Percentiles rank a stretch among this genome's conserved stretches.
phyloP scores from a whole-genome alignment of 2,888 invertebrate genomes.

The Mongoloraphidia duomilia region DNA sequence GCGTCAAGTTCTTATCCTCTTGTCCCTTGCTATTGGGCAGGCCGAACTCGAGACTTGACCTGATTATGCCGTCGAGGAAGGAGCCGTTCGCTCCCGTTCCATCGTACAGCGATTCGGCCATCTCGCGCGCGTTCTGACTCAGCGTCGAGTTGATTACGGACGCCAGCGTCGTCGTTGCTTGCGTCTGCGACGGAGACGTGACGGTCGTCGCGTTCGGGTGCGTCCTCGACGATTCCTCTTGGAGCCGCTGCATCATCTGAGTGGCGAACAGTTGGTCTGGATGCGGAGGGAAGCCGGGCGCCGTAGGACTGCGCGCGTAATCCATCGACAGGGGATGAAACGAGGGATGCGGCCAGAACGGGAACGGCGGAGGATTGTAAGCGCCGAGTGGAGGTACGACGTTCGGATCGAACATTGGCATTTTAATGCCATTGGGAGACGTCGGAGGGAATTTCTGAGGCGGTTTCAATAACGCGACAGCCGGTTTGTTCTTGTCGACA shows the following conservation, averaged over 20 bases:
- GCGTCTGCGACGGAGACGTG: constrained; percentile 7
- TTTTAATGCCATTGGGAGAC: constrained; percentile 57
- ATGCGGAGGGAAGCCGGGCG: constrained; percentile 34
- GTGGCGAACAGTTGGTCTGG: constrained; percentile 60
- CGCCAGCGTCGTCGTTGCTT: constrained; percentile 20
- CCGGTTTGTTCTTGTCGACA: constrained; percentile 31
- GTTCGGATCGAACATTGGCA: constrained; percentile 50
- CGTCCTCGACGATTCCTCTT: constrained; percentile 48
- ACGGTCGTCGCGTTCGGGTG: constrained; percentile 24
- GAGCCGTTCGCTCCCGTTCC: constrained; percentile 53
- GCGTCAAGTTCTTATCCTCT: constrained; percentile 31
- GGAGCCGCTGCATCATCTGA: constrained; percentile 65
- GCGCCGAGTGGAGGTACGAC: constrained; percentile 35
- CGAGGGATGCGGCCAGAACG: constrained; percentile 58
- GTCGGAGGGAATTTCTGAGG: constrained; percentile 35
- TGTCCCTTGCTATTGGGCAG: constrained; percentile 39
- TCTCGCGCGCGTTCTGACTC: constrained; percentile 37
- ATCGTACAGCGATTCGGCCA: constrained; percentile 51
- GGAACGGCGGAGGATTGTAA: constrained; percentile 51
- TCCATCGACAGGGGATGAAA: constrained; percentile 40
- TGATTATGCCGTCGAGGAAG: constrained; percentile 70
- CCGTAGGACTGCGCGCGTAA: constrained; percentile 30
- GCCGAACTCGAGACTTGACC: constrained; percentile 62
- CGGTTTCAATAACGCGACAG: constrained; percentile 27
- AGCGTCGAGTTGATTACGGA: constrained; percentile 24